Conservation (phyloP, 2,888 invertebrate genomes). For the Pemphredon lugubris region DNA sequence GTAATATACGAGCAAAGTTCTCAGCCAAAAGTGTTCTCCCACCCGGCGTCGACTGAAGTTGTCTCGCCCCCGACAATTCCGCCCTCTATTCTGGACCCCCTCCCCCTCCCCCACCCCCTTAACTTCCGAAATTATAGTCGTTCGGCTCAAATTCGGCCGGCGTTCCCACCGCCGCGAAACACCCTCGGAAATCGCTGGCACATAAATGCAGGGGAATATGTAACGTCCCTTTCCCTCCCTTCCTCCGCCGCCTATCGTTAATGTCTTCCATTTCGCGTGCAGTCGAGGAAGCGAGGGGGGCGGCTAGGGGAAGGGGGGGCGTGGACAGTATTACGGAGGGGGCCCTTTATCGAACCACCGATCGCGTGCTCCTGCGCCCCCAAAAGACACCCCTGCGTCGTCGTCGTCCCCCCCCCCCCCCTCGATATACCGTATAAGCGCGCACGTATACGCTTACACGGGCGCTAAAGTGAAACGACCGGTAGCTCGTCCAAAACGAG, state of each 20-base stretch:
- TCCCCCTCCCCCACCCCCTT: conserved; percentile 18
- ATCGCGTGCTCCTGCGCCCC: conserved; percentile 18
- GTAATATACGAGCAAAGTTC: conserved; percentile 66
- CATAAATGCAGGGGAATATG: conserved; percentile 39
- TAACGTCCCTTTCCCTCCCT: conserved; percentile 19
- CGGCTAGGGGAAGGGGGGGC: not conserved
- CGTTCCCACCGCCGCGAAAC: conserved; percentile 42
- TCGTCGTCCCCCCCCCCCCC: too few species aligned
- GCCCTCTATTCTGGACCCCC: conserved; percentile 20
- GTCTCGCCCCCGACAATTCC: conserved; percentile 43
- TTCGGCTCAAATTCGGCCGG: conserved; percentile 43
- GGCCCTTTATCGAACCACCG: conserved; percentile 35
- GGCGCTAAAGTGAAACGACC: conserved; percentile 32
- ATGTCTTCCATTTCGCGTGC: conserved; percentile 25
- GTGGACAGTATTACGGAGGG: not conserved
- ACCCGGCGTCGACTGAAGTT: conserved; percentile 44
- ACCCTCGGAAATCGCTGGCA: conserved; percentile 45
- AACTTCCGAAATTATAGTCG: conserved; percentile 60
- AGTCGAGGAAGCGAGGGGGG: not conserved
- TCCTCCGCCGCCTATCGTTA: not conserved
- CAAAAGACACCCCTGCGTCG: not conserved
- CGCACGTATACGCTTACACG: too few species aligned
- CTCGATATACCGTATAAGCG: too few species aligned
- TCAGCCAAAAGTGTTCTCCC: conserved; percentile 58
- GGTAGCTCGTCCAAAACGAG: conserved; percentile 53